Evolutionary conservation across 2,888 invertebrate species (phyloP).

Genomic region (Myathropa florea): DNA sequence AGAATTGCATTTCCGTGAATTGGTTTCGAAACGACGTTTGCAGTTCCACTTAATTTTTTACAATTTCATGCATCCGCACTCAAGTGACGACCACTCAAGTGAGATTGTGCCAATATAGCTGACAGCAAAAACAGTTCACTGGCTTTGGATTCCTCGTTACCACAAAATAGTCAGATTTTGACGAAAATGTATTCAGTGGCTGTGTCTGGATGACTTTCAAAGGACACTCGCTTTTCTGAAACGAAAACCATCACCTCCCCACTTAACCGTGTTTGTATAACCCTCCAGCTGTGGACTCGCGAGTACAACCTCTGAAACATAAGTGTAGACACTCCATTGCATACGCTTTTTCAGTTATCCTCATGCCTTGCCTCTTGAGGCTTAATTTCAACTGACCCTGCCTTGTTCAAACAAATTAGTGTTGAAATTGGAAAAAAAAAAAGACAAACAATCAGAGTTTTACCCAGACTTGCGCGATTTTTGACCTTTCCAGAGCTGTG

Average conservation of each 20-base stretch:
- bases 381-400: background rate
- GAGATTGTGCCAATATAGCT: background rate
- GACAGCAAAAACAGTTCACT: background rate
- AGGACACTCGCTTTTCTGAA: background rate
- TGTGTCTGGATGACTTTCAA: background rate
- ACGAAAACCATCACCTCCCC: background rate
- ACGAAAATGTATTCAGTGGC: background rate
- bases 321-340: background rate
- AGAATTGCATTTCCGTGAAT: too few species aligned
- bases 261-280: background rate
- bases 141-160: background rate
- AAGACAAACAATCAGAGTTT: background rate
- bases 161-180: background rate
- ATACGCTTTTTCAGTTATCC: background rate
- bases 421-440: background rate
- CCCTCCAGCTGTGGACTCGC: background rate
- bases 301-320: background rate
- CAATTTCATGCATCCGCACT: background rate
- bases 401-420: background rate
- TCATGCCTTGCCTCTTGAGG: background rate
- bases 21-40: background rate
- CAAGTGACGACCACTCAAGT: background rate
- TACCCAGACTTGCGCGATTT: background rate
- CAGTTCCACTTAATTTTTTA: background rate
- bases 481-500: background rate